These are phyloP conservation scores for Odobenus rosmarus DNA, from an alignment of 2,113 vertebrate genomes.

Conservation along the genomic window DNA sequence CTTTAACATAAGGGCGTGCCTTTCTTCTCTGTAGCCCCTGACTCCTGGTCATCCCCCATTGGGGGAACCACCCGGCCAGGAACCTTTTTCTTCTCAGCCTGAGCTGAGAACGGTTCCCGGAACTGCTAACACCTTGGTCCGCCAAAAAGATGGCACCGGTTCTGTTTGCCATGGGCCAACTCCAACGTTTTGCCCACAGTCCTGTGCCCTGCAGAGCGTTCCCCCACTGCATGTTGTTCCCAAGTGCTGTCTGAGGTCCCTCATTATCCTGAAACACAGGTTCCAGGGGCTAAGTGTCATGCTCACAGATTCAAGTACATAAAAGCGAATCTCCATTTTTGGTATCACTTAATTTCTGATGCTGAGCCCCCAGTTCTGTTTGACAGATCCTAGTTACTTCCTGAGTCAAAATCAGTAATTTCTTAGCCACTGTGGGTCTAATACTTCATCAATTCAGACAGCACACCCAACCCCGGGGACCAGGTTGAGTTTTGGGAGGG, in stretches of 20 bases:
- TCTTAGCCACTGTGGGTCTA: background rate
- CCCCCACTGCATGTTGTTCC: background rate
- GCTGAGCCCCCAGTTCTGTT: background rate
- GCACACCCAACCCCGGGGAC: fast-evolving
- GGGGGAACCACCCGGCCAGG: background rate
- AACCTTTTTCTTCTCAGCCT: background rate
- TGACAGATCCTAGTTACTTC: background rate
- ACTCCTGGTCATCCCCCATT: background rate
- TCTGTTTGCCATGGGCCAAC: fast-evolving
- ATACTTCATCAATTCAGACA: background rate
- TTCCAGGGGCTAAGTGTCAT: no score
- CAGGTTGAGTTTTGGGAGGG: background rate
- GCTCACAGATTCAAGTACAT: background rate
- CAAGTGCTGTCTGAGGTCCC: background rate
- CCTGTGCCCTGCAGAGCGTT: fast-evolving
- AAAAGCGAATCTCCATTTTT: background rate
- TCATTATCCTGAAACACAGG: background rate
- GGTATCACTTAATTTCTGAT: background rate
- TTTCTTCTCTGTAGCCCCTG: background rate
- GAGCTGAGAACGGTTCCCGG: fast-evolving
- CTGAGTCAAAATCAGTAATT: background rate
- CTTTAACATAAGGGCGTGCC: no score
- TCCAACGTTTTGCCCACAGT: background rate
- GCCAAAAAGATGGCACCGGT: background rate
- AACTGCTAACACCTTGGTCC: no score